Base-by-base conservation (phyloP, 2,888 invertebrate species). In the Ichneumoninae sp. region DNA sequence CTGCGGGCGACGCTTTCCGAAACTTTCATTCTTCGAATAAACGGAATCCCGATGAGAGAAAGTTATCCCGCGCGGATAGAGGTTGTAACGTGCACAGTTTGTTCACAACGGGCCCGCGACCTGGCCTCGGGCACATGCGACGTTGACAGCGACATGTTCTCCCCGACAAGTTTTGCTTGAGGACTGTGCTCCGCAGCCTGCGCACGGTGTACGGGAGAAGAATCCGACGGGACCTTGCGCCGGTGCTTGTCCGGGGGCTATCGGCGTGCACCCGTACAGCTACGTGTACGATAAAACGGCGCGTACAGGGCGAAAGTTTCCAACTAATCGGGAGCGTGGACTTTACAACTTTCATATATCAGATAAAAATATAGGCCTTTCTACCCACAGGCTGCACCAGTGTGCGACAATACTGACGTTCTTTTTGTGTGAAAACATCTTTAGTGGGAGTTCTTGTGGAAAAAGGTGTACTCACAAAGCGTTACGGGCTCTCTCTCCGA, bases 21-120 rank as follows among this genome's bases (percentile, higher is more conserved):
- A 83, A 78, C 52, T 79, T 83, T 83, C 33, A 40, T 62, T 74
- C 62, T 40, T 33, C 50, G 77, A 57, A 80, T 68, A 66, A 60
- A 69, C 74, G 69, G 36, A 60, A 80, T 80, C 69, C 60, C 75
- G 36, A 80, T 75, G 75, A 80, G 80, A 80, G 80, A 80, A 75
- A 80, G 80, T 80, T 68, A 22, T 80, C 36, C 68, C 10, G 74
- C 72, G 57, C 44, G 13, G 44, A 44, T 57, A 1, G 44, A 68
- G 19, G 22, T n/a, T 70, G 8, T 26, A 36, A 44, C 19, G n/a
- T 44, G 82, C 40, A 57, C 50, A 65, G 44, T 69, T 74, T 44
- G 57, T 68, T 70, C 62, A 26, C 74, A 74, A 57, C 69, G 69
- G 74, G 62, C 69, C 62, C 33, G 47, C 78, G 78, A 83, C 65